Conservation (phyloP, 2,797 vertebrate genomes). For the Ciconia nigra region DNA sequence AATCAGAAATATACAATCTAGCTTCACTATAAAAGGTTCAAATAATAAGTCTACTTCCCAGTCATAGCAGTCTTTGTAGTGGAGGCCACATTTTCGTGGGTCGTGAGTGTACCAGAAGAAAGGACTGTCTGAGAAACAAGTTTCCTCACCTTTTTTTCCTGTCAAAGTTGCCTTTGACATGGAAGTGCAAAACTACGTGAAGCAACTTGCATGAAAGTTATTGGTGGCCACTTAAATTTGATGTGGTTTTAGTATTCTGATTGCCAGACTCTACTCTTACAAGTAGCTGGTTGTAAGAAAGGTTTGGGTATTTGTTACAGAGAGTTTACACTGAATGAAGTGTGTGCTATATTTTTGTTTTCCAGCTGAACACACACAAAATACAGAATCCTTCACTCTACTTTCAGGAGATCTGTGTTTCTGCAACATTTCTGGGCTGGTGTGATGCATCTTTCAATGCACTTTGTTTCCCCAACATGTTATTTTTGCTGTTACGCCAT, state of each 20-base stretch:
- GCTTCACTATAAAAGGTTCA: not conserved
- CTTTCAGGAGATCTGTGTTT: fast-evolving
- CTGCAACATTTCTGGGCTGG: fast-evolving
- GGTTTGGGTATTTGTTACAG: not conserved
- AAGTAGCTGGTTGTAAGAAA: not conserved
- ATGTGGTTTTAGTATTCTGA: not conserved
- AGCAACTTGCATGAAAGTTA: not conserved
- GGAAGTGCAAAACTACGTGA: not conserved
- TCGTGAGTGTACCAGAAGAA: not conserved
- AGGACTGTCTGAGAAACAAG: not conserved
- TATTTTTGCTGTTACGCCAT: not conserved
- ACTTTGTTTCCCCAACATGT: fast-evolving
- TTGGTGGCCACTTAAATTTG: not conserved
- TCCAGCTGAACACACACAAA: not conserved
- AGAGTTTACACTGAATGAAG: not conserved
- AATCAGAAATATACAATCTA: not conserved
- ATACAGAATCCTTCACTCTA: not conserved
- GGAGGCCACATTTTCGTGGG: not conserved
- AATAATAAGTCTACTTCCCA: not conserved
- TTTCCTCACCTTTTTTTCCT: not conserved
- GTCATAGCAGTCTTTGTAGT: not conserved
- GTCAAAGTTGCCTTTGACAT: not conserved
- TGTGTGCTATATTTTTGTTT: not conserved
- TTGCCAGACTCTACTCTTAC: not conserved
- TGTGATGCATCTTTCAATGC: fast-evolving